phyloP scores from a whole-genome alignment of 1,140 invertebrate species.

The Heterodera schachtii region DNA sequence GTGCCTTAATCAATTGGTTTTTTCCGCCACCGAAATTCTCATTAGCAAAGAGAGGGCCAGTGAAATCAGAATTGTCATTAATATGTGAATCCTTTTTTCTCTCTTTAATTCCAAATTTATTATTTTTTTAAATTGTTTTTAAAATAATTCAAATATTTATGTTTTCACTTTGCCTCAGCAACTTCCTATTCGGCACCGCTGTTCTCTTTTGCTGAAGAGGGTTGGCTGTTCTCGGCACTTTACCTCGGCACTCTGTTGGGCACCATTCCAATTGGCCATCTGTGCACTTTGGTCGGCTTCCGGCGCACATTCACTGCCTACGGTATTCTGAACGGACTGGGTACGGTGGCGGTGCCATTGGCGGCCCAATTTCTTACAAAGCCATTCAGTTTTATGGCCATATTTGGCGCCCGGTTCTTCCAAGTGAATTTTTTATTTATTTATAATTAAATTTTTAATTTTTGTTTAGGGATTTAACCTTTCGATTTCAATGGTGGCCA shows the following conservation, averaged over 20 bases:
- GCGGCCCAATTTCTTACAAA: not conserved
- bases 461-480: not conserved
- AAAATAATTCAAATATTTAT: not conserved
- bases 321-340: constrained; percentile 1
- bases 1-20: too few relatives aligned
- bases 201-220: constrained; percentile 6
- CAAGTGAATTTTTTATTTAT: not conserved
- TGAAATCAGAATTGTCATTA: too few relatives aligned
- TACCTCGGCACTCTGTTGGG: not conserved
- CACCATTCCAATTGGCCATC: not conserved
- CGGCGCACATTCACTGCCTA: constrained; percentile 4
- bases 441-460: not conserved
- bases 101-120: not conserved
- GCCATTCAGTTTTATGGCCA: not conserved
- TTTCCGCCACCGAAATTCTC: too few relatives aligned
- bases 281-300: not conserved
- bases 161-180: not conserved
- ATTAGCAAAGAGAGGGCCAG: too few relatives aligned
- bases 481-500: not conserved
- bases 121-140: not conserved
- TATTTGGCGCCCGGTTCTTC: not conserved
- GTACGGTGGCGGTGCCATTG: not conserved
- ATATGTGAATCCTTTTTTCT: too few relatives aligned
- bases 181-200: not conserved
- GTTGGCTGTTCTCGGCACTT: constrained; percentile 10